These are phyloP conservation scores for Erpornis zantholeuca DNA, from an alignment of 2,113 vertebrate genomes.

Conservation along the genomic window DNA sequence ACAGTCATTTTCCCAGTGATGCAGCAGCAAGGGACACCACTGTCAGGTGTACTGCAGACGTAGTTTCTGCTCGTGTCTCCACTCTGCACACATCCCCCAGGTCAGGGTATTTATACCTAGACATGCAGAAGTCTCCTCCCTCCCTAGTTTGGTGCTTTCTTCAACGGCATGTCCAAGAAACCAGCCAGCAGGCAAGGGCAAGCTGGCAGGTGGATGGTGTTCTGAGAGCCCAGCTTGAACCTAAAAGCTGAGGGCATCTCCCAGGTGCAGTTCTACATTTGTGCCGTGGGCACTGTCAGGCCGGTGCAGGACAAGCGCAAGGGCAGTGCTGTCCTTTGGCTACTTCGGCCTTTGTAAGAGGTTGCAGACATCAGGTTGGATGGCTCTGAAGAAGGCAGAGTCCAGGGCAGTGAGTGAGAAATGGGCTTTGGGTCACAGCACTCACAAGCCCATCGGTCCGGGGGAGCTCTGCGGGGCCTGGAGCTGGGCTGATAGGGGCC, in stretches of 20 bases:
- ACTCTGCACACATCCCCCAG: not conserved
- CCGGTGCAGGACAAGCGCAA: fast-evolving
- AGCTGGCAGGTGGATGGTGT: not conserved
- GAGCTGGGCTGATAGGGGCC: fast-evolving
- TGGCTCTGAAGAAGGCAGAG: not conserved
- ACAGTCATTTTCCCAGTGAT: not conserved
- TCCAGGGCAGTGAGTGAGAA: not conserved
- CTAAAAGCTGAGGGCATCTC: not conserved
- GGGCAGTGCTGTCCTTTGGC: fast-evolving
- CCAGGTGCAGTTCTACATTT: not conserved
- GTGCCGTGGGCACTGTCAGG: not conserved
- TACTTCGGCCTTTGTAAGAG: not conserved
- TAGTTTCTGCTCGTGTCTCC: not conserved
- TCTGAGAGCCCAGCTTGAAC: not conserved
- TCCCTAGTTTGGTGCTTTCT: not conserved
- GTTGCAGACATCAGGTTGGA: not conserved
- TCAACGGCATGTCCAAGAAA: not conserved
- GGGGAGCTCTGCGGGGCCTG: not conserved
- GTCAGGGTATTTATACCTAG: not conserved
- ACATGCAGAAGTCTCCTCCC: not conserved
- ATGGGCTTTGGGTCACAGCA: not conserved
- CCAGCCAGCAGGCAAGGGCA: not conserved
- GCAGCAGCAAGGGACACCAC: not conserved
- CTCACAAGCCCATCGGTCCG: not conserved
- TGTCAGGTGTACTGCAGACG: not conserved